Conservation (phyloP, 2,888 invertebrate genomes). For the Callyntrura guangdongensis region DNA sequence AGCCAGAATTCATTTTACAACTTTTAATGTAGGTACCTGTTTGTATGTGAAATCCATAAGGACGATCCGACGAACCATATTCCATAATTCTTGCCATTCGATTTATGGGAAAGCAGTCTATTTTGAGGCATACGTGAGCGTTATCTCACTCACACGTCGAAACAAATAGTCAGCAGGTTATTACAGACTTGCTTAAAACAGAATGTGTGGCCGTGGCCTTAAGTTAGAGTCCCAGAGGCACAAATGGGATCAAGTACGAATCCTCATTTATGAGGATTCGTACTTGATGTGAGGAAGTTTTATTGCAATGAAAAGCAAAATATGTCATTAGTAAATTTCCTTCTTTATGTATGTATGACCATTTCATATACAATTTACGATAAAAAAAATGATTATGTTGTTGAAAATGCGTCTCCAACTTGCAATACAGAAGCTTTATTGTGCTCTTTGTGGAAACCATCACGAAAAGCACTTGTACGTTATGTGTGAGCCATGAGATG, state of each 20-base stretch:
- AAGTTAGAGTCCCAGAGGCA: not conserved
- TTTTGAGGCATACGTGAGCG: slow-evolving; percentile 66
- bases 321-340: slow-evolving; percentile 5
- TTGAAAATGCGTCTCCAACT: too few relatives aligned
- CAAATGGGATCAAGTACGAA: too few relatives aligned
- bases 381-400: too few relatives aligned
- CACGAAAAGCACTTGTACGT: too few relatives aligned
- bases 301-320: slow-evolving; percentile 36
- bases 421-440: not conserved
- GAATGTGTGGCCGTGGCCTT: not conserved
- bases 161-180: slow-evolving; percentile 33
- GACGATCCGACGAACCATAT: too few relatives aligned
- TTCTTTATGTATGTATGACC: not conserved
- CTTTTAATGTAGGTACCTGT: too few relatives aligned
- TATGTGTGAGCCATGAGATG: too few relatives aligned
- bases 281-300: slow-evolving; percentile 54
- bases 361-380: too few relatives aligned
- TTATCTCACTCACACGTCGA: slow-evolving; percentile 71
- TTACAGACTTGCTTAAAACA: slow-evolving; percentile 1
- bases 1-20: too few relatives aligned
- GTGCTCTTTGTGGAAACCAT: not conserved
- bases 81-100: not conserved
- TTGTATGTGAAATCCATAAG: too few relatives aligned
- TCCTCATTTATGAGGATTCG: too few relatives aligned
- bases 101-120: not conserved